Base-by-base conservation (phyloP, 2,797 vertebrate species). In the Myotis findleyi region DNA sequence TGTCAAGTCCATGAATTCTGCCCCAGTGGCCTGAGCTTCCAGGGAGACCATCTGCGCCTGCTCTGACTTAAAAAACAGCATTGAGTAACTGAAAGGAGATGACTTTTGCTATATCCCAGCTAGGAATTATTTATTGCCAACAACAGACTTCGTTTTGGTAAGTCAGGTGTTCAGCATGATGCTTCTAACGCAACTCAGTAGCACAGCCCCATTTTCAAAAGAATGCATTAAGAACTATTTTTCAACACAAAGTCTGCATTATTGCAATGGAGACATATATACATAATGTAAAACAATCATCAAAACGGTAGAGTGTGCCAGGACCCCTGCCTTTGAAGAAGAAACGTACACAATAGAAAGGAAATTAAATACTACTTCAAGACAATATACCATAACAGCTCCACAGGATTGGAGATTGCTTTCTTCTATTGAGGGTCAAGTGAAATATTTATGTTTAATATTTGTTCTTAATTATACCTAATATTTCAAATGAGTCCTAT, bases 371-470 rank as follows among this genome's bases (percentile, higher is more conserved):
- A 55, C 17, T 3, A 27, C 87, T 81, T 92, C 20, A 92, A 53
- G 62, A 72, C 0, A 2, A 5, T 76, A 18, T 57, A 30, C 64
- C 47, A 90, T 73, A 69, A 66, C 55, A 41, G 84, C 3, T 57
- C 21, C 4, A n/a, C 16, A 33, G n/a, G 4, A 68, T 38, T 91
- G 0, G 13, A 88, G 49, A 36, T 33, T 87, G 53, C 16, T 95
- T 92, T 92, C 47, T 84, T 68, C 83, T 76, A 3, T 27, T 59
- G 47, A 13, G 21, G 27, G 2, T 7, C 9, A 44, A 38, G 72
- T 75, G 66, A 91, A 91, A 69, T 68, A 57, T 69, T 95, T 80
- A 11, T 93, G n/a, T 69, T 92, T 96, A 55, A 33, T 93, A 51
- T 47, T 89, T 77, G 16, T 81, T 84, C 5, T 89, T 92, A 68